Percentiles rank a stretch among this genome's conserved stretches.
phyloP scores from a whole-genome alignment of 2,888 invertebrate species.

The Drosophila neutralis region DNA sequence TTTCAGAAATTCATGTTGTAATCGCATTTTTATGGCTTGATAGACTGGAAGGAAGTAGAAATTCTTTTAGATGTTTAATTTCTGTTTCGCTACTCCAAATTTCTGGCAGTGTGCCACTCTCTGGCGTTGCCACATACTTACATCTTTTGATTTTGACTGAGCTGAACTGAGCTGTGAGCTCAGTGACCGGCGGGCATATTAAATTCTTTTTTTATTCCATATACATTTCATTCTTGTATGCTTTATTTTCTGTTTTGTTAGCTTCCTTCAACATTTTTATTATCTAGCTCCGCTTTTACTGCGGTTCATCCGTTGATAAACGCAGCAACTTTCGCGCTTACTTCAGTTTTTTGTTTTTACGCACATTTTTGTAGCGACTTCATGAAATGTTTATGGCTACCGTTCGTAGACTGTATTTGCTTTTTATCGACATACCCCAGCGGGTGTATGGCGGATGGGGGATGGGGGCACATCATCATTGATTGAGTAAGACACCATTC shows the following conservation, averaged over 20 bases:
- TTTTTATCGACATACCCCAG: constrained; percentile 48
- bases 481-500: constrained; percentile 40
- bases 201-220: constrained; percentile 47
- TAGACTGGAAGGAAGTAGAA: background rate
- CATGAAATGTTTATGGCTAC: constrained; percentile 74
- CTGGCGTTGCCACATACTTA: constrained; percentile 18
- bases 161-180: constrained; percentile 14
- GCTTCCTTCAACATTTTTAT: constrained; percentile 51
- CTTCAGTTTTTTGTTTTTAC: constrained; percentile 55
- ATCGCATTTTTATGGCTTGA: background rate
- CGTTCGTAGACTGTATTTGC: constrained; percentile 49
- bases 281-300: constrained; percentile 68
- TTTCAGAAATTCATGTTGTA: background rate
- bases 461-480: constrained; percentile 27
- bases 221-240: constrained; percentile 4
- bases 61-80: too few relatives aligned
- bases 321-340: constrained; percentile 49
- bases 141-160: constrained; percentile 4
- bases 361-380: constrained; percentile 63
- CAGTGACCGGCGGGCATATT: constrained; percentile 55
- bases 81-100: accelerated
- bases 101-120: constrained; percentile 5
- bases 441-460: background rate
- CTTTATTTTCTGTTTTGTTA: constrained; percentile 5
- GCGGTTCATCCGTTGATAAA: constrained; percentile 61